Evolutionary conservation across 2,113 vertebrate species (phyloP), one percentile per base, ranked within the genome.

Genomic region (Columba janthina): DNA sequence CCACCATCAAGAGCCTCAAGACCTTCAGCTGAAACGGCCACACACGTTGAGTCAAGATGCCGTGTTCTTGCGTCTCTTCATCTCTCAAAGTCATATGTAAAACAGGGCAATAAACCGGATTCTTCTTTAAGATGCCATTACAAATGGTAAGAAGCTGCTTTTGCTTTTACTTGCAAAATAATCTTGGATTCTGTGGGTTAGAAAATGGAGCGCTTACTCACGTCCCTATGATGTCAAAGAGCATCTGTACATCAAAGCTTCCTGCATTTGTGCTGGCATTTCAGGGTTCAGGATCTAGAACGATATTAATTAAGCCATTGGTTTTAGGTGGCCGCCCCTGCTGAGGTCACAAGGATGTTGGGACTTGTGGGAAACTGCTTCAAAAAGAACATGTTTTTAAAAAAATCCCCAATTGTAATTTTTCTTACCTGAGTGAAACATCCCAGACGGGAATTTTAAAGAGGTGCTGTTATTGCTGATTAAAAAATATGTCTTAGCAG

Each of bases 161-260:
- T 76, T 72, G 66, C 61, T 88, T 85, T 85, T 62, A 48, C 34
- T 88, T 85, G 74, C 70, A 82, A 87, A 76, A 66, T 34, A 11
- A 31, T 25, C 77, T 34, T 53, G 44, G 58, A 28, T 71, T 26
- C 58, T 46, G 38, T 15, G 38, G 25, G 26, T 78, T 60, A 65
- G 42, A 62, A 42, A 53, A 50, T 1, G 3, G 56, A 62, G 61
- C 9, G 11, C 75, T 87, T 74, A 46, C 65, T 71, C 56, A 46
- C 1, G 2, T 48, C 61, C 70, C 50, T 74, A 0, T 10, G 13
- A 48, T 69, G 81, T 44, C 73, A 34, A 57, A 53, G 89, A 57
- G 26, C 34, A n/a, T 3, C 17, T 9, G 42, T 78, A 24, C 66
- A 61, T 19, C 73, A 66, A 74, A 46, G 29, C 12, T 34, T 64